Evolutionary conservation across 2,888 invertebrate species (phyloP).

Genomic region (Monopis laevigella): DNA sequence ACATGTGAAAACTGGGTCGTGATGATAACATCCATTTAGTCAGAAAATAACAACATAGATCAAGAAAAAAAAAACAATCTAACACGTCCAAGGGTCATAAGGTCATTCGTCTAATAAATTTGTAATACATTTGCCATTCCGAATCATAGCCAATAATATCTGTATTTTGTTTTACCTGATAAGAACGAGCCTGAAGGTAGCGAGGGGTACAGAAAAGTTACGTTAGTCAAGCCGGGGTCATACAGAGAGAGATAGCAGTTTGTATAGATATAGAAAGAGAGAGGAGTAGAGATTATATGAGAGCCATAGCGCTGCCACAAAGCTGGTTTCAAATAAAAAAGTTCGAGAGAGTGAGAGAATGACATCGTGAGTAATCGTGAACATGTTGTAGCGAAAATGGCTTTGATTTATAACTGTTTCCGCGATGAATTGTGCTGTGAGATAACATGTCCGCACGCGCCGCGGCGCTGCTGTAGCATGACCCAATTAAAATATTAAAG

Average conservation of each 20-base stretch:
- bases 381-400: slow-evolving; percentile 4
- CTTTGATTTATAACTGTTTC: too few relatives aligned
- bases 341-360: slow-evolving; percentile 43
- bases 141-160: slow-evolving; percentile 50
- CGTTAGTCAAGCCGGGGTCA: slow-evolving; percentile 58
- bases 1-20: neutral
- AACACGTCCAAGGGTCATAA: slow-evolving; percentile 22
- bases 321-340: slow-evolving; percentile 57
- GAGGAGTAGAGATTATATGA: slow-evolving; percentile 23
- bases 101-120: slow-evolving; percentile 55
- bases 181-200: slow-evolving; percentile 85
- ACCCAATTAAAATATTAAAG: too few relatives aligned
- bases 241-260: neutral
- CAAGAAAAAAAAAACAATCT: slow-evolving; percentile 2
- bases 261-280: slow-evolving; percentile 21
- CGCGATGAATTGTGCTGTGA: too few relatives aligned
- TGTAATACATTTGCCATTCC: slow-evolving; percentile 64
- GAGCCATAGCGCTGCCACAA: slow-evolving; percentile 63
- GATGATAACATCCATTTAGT: neutral
- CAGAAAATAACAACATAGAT: slow-evolving; percentile 1
- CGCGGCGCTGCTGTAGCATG: too few relatives aligned
- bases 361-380: too few relatives aligned
- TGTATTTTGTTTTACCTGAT: slow-evolving; percentile 79
- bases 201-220: slow-evolving; percentile 70
- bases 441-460: too few relatives aligned